These are phyloP conservation scores for Aplysina aerophoba DNA, from an alignment of 37 sponge, comb jelly and placozoan genomes.

Conservation along the genomic window DNA sequence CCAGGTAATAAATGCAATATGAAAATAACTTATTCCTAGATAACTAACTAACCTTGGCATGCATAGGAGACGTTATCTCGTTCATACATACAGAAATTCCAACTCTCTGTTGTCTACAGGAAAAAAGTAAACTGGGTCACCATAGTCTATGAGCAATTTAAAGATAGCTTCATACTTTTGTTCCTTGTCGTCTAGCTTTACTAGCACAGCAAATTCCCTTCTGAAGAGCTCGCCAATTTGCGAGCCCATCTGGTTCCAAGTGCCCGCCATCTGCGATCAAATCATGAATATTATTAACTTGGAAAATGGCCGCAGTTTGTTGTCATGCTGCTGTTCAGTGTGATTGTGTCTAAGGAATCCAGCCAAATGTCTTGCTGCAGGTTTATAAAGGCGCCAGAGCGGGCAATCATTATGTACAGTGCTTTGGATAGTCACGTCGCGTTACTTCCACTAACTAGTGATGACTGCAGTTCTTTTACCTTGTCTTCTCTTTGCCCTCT, in stretches of 20 bases:
- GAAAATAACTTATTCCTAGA: neutral
- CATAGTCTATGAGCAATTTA: neutral
- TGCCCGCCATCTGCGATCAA: neutral
- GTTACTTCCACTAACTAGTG: neutral
- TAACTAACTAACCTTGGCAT: slow-evolving; percentile 59
- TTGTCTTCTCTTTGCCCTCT: neutral
- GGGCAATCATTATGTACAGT: neutral
- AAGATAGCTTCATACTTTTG: slow-evolving; percentile 48
- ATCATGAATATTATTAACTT: slow-evolving; percentile 11
- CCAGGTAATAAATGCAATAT: neutral
- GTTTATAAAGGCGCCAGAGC: too few relatives aligned
- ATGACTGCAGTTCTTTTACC: neutral
- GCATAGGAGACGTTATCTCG: slow-evolving; percentile 48
- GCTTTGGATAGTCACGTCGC: neutral
- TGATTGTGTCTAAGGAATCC: too few relatives aligned
- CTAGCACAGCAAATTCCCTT: slow-evolving; percentile 52
- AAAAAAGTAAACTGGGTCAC: neutral
- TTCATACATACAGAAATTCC: slow-evolving; percentile 54
- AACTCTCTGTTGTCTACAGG: slow-evolving; percentile 41
- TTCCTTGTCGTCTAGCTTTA: slow-evolving; percentile 67
- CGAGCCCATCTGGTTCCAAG: slow-evolving; percentile 7
- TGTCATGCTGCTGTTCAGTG: too few relatives aligned
- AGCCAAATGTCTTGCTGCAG: too few relatives aligned
- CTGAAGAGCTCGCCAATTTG: slow-evolving; percentile 78
- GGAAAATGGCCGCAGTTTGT: too few relatives aligned